These are phyloP conservation scores for Pontoporia blainvillei DNA, from an alignment of 2,113 vertebrate species.

Conservation along the genomic window DNA sequence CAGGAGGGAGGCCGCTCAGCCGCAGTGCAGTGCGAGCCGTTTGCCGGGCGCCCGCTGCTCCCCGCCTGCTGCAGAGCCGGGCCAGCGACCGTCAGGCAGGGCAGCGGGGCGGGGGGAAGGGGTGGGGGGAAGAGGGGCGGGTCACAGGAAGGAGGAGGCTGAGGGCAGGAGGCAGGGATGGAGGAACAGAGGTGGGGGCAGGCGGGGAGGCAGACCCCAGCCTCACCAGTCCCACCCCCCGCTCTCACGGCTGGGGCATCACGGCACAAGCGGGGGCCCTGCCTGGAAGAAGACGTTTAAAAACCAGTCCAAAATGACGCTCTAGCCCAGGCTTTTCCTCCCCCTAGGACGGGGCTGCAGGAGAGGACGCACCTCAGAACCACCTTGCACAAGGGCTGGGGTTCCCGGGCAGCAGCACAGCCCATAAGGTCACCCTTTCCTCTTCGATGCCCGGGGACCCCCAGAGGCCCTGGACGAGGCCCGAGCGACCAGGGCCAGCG, in stretches of 20 bases:
- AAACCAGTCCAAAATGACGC: neutral
- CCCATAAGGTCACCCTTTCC: neutral
- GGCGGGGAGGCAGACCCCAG: too few species aligned
- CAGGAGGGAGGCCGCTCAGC: neutral
- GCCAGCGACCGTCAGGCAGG: neutral
- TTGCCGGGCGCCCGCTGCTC: rapidly evolving
- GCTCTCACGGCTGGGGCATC: too few species aligned
- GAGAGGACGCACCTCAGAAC: rapidly evolving
- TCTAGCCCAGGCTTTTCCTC: neutral
- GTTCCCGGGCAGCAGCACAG: neutral
- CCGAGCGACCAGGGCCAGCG: neutral
- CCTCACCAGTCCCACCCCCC: neutral
- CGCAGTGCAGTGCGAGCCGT: neutral
- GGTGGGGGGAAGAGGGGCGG: neutral
- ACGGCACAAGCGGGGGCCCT: rapidly evolving
- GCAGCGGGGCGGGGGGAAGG: rapidly evolving
- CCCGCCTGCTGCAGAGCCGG: neutral
- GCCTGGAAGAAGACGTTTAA: neutral
- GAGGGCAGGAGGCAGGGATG: neutral
- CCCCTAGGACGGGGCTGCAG: neutral
- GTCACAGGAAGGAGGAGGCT: rapidly evolving
- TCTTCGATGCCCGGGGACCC: neutral
- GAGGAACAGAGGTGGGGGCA: too few species aligned
- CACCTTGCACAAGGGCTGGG: neutral
- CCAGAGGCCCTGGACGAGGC: neutral